Base-by-base conservation (phyloP, 2,888 invertebrate genomes). In the Agriopis aurantiaria region DNA sequence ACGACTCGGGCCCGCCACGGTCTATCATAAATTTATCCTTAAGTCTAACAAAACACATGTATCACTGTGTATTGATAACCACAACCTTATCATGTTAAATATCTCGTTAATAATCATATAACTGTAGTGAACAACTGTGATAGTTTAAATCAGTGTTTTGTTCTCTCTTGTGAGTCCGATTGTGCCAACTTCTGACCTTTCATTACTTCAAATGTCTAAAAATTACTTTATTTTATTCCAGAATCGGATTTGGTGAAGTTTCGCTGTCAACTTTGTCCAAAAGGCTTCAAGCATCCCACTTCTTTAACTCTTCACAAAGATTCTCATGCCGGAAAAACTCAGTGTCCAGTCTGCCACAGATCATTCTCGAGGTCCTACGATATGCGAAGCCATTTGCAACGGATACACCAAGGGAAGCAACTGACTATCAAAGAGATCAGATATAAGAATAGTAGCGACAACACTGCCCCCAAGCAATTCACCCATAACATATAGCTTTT, bases 231-330 rank as follows among this genome's bases (percentile, higher is more conserved):
- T 51, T 51, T 75, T 78, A 40, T 93, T 92, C 71, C 91, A 95
- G 95, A 95, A 89, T 92, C 95, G 75, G 95, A 95, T 75, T 85
- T 95, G 78, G 95, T 95, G 2, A 95, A 95, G 83, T 96, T 95
- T 85, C 94, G 95, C 76, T 96, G 96, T 87, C 95, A 95, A 84
- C 87, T 96, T 78, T 96, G 96, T 87, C 95, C 95, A 74, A 96
- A 96, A 90, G 95, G 95, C 72, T 96, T 96, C 82, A 95, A 95
- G 82, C 95, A 95, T 85, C 95, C 95, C 14, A 96, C 95, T 75
- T 96, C 96, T 65, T 86, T 96, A 80, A 95, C 95, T 68, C 89
- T 96, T 62, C 96, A 96, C 82, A 95, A 95, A 87, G 95, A 95
- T 83, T 95, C 95, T 57, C 96, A 96, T 78, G 95, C 95, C 63